Base-by-base conservation (phyloP, 2,888 invertebrate genomes). In the Byasa hedistus region DNA sequence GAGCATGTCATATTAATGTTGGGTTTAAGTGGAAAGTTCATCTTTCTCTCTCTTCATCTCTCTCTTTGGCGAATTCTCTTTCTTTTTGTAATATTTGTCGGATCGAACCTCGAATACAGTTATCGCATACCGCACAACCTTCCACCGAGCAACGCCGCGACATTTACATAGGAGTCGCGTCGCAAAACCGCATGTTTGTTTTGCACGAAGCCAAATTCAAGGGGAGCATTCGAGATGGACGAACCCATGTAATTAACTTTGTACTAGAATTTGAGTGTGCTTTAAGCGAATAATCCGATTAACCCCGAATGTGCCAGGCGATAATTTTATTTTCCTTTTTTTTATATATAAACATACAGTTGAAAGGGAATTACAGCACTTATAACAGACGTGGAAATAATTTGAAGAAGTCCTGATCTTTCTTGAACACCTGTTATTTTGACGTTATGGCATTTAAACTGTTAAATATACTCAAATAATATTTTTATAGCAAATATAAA, bases 201-300 rank as follows among this genome's bases (percentile, higher is more conserved):
- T 72, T 70, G 71, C 68, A 69, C 71, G 70, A 70, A 71, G 68
- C 71, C 69, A 67, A 69, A 72, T 69, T 66, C 66, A 67, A 69
- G 69, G 19, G 22, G 59, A 55, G 67, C 71, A 71, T 72, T 71
- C 64, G 75, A 75, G 63, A 62, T 64, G 63, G 59, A 59, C 61
- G 51, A 24, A 67, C 67, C 63, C 59, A 64, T 63, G 51, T 84
- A 84, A 84, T 84, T 83, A 82, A 81, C 80, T 81, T 84, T 79
- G 79, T 77, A 77, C 77, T 82, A 79, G 72, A 78, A 79, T 75
- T 78, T 78, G 76, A 77, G 78, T 74, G 73, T 79, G 70, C 72
- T 70, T 71, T 61, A 64, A 69, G 73, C 71, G 66, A 58, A 69
- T 76, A 66, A 48, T 69, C 65, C 63, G 66, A 57, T 70, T 71